Evolutionary conservation across 2,113 vertebrate genomes (phyloP), one percentile per base, ranked within the genome.

Genomic region (Xenus cinereus): DNA sequence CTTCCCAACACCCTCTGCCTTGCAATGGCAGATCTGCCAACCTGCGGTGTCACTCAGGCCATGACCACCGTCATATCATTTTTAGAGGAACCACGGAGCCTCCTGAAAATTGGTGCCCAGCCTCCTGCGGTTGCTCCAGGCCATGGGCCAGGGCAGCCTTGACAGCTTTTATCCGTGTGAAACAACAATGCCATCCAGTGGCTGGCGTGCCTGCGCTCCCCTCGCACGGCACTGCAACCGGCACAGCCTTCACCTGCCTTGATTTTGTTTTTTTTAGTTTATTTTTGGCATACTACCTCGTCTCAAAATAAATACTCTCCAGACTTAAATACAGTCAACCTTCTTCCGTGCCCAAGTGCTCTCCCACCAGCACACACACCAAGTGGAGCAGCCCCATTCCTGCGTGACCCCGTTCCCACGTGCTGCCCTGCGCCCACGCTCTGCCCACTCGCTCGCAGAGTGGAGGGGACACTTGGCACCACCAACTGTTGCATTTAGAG

Each of bases 131-230:
- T 8, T 0, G 59, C 59, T 50, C 9, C 76, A 19, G 71, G 10
- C 24, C 56, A 10, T 0, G 7, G 76, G 15, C 10, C 2, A 19
- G 75, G 81, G 15, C 75, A 62, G 39, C 28, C 66, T 21, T 19
- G 3, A 2, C 67, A 28, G 54, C 37, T 22, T 32, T 2, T 11
- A 18, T 54, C 59, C 46, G 1, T 20, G 64, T 81, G 90, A 76
- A 51, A 27, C 93, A 62, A 87, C 30, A 21, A 24, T 76, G 96
- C 87, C 93, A 84, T 85, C 95, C 93, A 75, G 93, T 26, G 91
- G 84, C 77, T 46, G 78, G 45, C 48, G 15, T 20, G 33, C 53
- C 80, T 6, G 0, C 1, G 1, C 63, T 80, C n/a, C 76, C 56
- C 46, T 12, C 43, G 50, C 43, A 4, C 39, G 1, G 3, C 53